A percentile compares a stretch with the other conserved stretches of the same genome.
Conservation (phyloP, 2,797 vertebrate genomes). For the Presbytis comata region DNA sequence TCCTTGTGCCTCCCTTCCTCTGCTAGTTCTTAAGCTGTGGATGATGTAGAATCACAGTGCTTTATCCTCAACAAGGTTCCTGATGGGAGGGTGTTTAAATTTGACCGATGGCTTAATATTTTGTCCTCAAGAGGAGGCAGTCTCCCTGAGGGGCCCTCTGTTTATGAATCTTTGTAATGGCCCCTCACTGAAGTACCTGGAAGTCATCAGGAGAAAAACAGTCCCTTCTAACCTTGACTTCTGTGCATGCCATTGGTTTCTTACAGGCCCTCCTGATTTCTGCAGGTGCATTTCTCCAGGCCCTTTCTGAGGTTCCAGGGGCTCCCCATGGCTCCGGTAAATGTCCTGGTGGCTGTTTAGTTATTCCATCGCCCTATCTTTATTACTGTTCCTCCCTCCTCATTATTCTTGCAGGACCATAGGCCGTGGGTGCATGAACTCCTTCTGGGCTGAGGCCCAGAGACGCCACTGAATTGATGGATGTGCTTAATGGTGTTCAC, state of each 20-base stretch:
- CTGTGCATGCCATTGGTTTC: rapidly evolving
- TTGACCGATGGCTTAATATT: conserved; percentile 34
- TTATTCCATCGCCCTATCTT: neutral
- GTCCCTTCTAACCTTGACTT: neutral
- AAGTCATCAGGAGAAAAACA: neutral
- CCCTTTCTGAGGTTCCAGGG: neutral
- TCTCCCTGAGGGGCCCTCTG: neutral
- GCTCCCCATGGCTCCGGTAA: neutral
- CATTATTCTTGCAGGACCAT: neutral
- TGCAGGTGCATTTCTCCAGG: neutral
- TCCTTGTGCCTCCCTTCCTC: rapidly evolving
- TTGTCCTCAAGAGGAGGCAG: conserved; percentile 25
- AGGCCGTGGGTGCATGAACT: neutral
- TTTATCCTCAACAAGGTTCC: neutral
- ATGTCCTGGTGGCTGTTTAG: neutral
- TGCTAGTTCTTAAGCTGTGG: neutral
- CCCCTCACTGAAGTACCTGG: neutral
- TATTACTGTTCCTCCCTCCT: neutral
- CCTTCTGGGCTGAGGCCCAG: neutral
- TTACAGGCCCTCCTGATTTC: neutral
- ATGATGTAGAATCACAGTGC: neutral
- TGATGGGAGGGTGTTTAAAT: neutral
- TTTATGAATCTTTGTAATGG: neutral
- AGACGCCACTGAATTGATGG: neutral
- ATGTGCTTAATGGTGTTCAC: neutral